Conservation (phyloP, 2,113 vertebrate species). For the Mustelus asterias region DNA sequence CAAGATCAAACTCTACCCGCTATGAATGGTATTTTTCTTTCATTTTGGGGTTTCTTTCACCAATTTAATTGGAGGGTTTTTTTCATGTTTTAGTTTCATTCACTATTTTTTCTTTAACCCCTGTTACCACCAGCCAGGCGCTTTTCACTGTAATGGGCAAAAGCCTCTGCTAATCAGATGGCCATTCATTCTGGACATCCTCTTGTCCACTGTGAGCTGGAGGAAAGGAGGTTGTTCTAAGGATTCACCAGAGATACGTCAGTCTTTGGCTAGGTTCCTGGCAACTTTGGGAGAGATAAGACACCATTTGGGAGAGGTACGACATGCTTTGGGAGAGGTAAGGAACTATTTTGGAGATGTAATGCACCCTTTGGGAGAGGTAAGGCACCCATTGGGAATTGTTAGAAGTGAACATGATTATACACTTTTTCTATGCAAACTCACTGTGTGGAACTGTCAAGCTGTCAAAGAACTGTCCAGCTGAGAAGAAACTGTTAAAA, state of each 20-base stretch:
- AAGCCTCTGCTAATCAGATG: not conserved
- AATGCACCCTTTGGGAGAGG: too few relatives aligned
- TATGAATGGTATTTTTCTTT: not conserved
- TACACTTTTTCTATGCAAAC: too few relatives aligned
- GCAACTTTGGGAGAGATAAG: too few relatives aligned
- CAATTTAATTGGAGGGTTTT: not conserved
- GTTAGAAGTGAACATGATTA: too few relatives aligned
- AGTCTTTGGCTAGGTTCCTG: too few relatives aligned
- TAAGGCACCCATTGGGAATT: too few relatives aligned
- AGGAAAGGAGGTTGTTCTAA: not conserved
- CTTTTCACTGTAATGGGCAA: not conserved
- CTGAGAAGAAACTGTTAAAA: too few relatives aligned
- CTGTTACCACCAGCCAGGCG: not conserved
- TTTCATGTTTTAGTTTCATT: not conserved
- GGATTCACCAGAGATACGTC: not conserved
- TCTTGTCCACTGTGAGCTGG: not conserved
- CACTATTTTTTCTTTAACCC: not conserved
- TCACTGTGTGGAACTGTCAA: too few relatives aligned
- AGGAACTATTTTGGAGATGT: too few relatives aligned
- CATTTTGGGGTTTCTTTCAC: not conserved
- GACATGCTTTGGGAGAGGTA: too few relatives aligned
- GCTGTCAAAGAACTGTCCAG: too few relatives aligned
- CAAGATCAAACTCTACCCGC: not conserved
- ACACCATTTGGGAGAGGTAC: too few relatives aligned
- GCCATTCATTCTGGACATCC: not conserved